Evolutionary conservation across 64 coral and sea anemone species (phyloP).

Genomic region (Cladopsammia gracilis): DNA sequence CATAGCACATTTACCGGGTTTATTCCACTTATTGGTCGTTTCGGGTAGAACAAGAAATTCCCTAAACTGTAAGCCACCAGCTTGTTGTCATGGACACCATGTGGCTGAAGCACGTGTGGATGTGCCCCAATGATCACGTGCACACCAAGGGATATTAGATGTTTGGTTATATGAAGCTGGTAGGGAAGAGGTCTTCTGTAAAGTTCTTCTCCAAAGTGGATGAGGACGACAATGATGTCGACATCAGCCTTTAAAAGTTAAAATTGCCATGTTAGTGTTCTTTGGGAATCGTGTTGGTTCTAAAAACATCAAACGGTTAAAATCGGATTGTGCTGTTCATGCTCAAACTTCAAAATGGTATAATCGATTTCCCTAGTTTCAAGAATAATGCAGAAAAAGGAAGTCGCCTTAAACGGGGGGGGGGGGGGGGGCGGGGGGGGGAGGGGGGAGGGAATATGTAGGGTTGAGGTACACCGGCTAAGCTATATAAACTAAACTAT

Average conservation of each 20-base stretch:
- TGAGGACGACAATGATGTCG: conserved; percentile 67
- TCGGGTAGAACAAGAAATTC: conserved; percentile 67
- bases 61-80: conserved; percentile 69
- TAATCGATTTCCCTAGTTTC: no score
- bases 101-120: conserved; percentile 66
- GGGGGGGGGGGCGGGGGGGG: no score
- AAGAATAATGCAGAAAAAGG: no score
- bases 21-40: not conserved
- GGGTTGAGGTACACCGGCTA: no score
- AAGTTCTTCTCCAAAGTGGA: conserved; percentile 72
- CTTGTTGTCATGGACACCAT: not conserved
- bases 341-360: no score
- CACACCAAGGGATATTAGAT: conserved; percentile 60
- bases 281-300: not conserved
- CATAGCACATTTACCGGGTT: not conserved
- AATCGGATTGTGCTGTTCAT: no score
- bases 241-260: conserved; percentile 22
- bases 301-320: not conserved
- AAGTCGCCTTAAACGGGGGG: no score
- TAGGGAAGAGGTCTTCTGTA: not conserved
- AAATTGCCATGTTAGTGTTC: not conserved
- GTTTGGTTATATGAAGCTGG: conserved; percentile 25
- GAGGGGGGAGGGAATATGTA: no score
- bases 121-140: conserved; percentile 73
- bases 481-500: no score